Evolutionary conservation across 2,797 vertebrate genomes (phyloP), one percentile per base, ranked within the genome.

Genomic region (Rallus crepitans): DNA sequence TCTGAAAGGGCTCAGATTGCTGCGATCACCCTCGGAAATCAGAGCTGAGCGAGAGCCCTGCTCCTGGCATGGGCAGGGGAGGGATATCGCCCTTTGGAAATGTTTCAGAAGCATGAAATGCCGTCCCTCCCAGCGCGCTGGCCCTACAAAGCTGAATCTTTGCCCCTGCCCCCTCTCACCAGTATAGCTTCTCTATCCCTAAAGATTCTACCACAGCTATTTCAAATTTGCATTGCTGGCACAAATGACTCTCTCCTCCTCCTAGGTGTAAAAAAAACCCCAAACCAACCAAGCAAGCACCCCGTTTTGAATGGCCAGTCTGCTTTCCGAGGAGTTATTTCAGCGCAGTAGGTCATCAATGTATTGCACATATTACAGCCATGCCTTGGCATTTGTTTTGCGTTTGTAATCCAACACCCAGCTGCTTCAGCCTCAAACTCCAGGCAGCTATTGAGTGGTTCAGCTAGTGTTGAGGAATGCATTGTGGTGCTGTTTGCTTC

Each of bases 351-450:
- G 96, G 91, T 94, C 91, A 87, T 94, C 93, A 15, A 80, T 85
- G 95, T 93, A 91, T 95, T 30, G 61, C 89, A 76, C 77, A 57
- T 90, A 94, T 83, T 93, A 90, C 4, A 66, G 90, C 95, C 89
- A 93, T 94, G 97, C 92, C 93, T 90, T 93, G 94, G 94, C 96
- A 94, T 95, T 96, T 96, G 87, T 77, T 95, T 79, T 61, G 91
- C 61, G 56, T 96, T 96, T 97, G 96, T 96, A 97, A 97, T 90
- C 92, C 82, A 96, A 97, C 87, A 92, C 94, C 95, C 96, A 96
- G 96, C 93, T 96, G 96, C 95, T 97, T 65, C 83, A 7, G 91
- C 89, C 85, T 93, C 83, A 50, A 90, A 94, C 94, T 94, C 79
- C 88, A 60, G 90, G 96, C 93, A 89, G 94, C 83, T 95, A 94